phyloP scores from a whole-genome alignment of 2,797 vertebrate genomes.

The Enteromius anoplus region DNA sequence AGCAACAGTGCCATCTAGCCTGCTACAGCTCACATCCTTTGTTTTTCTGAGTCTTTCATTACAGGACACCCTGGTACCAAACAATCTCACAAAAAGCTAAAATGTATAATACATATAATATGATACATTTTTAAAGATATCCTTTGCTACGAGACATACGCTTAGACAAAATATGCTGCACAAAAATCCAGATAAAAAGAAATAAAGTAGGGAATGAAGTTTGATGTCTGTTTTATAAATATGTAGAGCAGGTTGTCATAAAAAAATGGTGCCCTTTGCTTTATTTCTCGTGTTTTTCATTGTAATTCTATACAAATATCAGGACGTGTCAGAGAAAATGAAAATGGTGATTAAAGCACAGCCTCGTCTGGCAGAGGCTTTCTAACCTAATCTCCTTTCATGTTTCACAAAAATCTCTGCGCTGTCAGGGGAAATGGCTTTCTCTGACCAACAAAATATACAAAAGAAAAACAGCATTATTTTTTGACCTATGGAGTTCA shows the following conservation, averaged over 20 bases:
- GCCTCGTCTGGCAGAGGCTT: conserved; percentile 37
- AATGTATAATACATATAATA: background rate
- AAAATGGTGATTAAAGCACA: conserved; percentile 36
- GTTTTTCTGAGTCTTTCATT: background rate
- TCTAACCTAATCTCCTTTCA: conserved; percentile 30
- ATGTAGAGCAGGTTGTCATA: background rate
- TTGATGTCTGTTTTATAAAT: background rate
- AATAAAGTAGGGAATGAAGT: background rate
- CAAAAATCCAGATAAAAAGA: background rate
- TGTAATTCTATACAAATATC: conserved; percentile 48
- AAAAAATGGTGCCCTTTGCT: background rate
- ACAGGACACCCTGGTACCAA: background rate
- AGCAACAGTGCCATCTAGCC: conserved; percentile 69
- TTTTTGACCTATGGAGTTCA: background rate
- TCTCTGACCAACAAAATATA: conserved; percentile 20
- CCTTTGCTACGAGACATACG: background rate
- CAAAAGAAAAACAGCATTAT: background rate
- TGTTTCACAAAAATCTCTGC: conserved; percentile 44
- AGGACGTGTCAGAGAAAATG: conserved; percentile 34
- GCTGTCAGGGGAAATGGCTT: conserved; percentile 37
- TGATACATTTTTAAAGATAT: background rate
- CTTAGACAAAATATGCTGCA: background rate
- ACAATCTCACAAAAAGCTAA: background rate
- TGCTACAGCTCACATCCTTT: background rate
- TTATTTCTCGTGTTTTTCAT: background rate